These are phyloP conservation scores for Papilio xuthus DNA, from an alignment of 1,140 invertebrate genomes.

Conservation along the genomic window DNA sequence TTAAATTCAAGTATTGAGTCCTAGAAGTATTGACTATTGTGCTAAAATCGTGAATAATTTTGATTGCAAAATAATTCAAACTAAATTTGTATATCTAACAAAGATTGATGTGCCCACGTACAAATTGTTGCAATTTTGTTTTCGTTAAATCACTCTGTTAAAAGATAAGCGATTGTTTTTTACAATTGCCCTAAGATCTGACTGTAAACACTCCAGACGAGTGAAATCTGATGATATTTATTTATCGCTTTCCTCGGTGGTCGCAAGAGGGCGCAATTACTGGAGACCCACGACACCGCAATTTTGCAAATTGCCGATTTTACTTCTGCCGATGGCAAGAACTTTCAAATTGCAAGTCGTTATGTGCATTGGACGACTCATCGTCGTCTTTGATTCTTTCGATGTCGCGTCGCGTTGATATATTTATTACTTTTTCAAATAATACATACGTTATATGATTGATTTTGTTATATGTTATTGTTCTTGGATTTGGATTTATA, in stretches of 20 bases:
- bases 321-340: slow-evolving; percentile 70
- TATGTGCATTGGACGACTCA: slow-evolving; percentile 66
- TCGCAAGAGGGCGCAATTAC: slow-evolving; percentile 72
- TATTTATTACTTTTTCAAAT: not conserved
- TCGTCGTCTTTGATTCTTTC: slow-evolving; percentile 50
- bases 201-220: slow-evolving; percentile 40
- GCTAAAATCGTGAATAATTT: not conserved
- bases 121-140: slow-evolving; percentile 20
- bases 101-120: not conserved
- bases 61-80: slow-evolving; percentile 3
- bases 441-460: not conserved
- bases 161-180: not conserved
- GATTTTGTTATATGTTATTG: not conserved
- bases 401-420: slow-evolving; percentile 27
- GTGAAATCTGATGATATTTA: slow-evolving; percentile 71
- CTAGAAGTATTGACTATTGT: not conserved
- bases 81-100: slow-evolving; percentile 13
- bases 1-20: not conserved
- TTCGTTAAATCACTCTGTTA: slow-evolving; percentile 8
- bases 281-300: slow-evolving; percentile 67
- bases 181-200: slow-evolving; percentile 12
- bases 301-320: slow-evolving; percentile 78
- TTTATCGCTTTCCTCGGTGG: slow-evolving; percentile 69
- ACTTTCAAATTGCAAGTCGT: slow-evolving; percentile 72
- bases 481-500: not conserved